phyloP scores from a whole-genome alignment of 2,113 vertebrate genomes.

The Danionella cerebrum region DNA sequence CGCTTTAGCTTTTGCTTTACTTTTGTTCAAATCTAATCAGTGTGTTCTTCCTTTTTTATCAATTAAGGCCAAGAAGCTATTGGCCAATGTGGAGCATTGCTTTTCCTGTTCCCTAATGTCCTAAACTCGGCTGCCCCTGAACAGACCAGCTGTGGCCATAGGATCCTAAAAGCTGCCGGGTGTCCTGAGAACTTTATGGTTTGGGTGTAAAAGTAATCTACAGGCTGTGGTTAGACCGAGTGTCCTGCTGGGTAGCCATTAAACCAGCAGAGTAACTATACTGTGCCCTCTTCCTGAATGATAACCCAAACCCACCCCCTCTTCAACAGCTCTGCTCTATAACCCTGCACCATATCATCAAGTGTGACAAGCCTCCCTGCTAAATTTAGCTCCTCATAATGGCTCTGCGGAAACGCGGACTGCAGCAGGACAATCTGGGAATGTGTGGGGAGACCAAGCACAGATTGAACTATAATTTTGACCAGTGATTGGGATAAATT shows the following conservation, averaged over 20 bases:
- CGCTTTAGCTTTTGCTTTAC: too few species aligned
- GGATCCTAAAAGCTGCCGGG: not conserved
- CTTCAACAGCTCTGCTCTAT: conserved; percentile 48
- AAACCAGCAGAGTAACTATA: conserved; percentile 58
- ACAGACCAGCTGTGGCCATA: not conserved
- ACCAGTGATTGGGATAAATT: not conserved
- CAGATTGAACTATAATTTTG: not conserved
- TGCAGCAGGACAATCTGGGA: conserved; percentile 37
- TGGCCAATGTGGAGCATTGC: not conserved
- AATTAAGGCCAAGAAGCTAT: too few species aligned
- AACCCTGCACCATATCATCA: conserved; percentile 64
- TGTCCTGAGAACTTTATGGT: not conserved
- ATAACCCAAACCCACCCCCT: conserved; percentile 35
- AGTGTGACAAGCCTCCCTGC: conserved; percentile 58
- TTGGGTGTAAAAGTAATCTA: not conserved
- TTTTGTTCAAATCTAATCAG: too few species aligned
- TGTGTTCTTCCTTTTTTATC: too few species aligned
- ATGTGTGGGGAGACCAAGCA: conserved; percentile 1
- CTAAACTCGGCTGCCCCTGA: not conserved
- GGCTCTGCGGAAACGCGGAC: conserved; percentile 48
- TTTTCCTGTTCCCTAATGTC: not conserved
- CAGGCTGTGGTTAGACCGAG: not conserved
- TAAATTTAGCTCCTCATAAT: conserved; percentile 65
- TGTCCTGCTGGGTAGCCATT: conserved; percentile 36
- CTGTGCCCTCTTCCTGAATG: conserved; percentile 35